These are phyloP conservation scores for Morpho achilles DNA, from an alignment of 2,888 invertebrate species.

Conservation along the genomic window DNA sequence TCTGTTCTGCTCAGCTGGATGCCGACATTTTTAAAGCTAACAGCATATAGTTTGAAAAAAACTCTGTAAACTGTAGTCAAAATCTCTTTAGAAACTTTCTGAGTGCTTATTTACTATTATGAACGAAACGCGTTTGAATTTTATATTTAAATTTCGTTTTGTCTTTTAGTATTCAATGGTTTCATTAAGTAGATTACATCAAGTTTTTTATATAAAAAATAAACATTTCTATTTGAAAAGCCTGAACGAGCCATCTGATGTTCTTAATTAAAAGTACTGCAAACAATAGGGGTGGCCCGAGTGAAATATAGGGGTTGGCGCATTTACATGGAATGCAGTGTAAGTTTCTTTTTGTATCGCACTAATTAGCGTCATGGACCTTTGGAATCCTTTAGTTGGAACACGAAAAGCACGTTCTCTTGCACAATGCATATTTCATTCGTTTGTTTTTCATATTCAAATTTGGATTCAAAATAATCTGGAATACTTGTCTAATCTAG, in stretches of 20 bases:
- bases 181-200: neutral
- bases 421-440: conserved; percentile 2
- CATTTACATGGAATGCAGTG: conserved; percentile 17
- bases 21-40: too few relatives aligned
- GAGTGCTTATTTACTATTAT: too few relatives aligned
- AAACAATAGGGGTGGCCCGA: conserved; percentile 18
- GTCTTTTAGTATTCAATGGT: too few relatives aligned
- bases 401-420: neutral
- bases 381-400: conserved; percentile 18
- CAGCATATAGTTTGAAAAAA: too few relatives aligned
- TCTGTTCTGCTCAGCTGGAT: too few relatives aligned
- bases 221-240: conserved; percentile 12
- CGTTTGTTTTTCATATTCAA: neutral
- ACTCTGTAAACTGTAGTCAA: too few relatives aligned
- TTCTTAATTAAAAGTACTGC: conserved; percentile 24
- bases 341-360: conserved; percentile 1
- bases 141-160: too few relatives aligned
- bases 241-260: conserved; percentile 19
- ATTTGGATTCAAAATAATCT: too few relatives aligned
- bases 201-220: too few relatives aligned
- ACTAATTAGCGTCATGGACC: conserved; percentile 18
- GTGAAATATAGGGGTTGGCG: conserved; percentile 19
- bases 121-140: too few relatives aligned
- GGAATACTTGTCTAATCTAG: too few relatives aligned
- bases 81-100: too few relatives aligned